phyloP scores from a whole-genome alignment of 1,140 invertebrate genomes.

The Ostrea edulis region DNA sequence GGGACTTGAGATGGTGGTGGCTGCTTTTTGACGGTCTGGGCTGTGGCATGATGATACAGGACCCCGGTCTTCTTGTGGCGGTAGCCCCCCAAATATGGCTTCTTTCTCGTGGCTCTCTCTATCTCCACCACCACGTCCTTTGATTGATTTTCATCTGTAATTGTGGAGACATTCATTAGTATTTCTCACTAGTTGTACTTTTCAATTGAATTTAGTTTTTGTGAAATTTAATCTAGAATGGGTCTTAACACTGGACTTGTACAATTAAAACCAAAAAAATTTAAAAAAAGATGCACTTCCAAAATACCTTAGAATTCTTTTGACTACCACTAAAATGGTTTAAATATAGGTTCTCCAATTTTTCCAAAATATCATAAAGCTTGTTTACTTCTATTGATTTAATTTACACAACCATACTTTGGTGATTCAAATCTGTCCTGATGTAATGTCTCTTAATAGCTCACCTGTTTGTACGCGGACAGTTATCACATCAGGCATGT shows the following conservation, averaged over 20 bases:
- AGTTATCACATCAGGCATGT: slow-evolving; percentile 79
- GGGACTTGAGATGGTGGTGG: slow-evolving; percentile 67
- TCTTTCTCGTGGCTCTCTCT: slow-evolving; percentile 74
- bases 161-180: background rate
- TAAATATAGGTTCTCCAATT: too few species aligned
- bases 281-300: too few species aligned
- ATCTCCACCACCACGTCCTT: slow-evolving; percentile 79
- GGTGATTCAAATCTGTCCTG: too few species aligned
- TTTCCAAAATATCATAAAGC: too few species aligned
- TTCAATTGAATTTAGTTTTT: too few species aligned
- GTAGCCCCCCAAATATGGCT: slow-evolving; percentile 79
- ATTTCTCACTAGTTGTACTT: background rate
- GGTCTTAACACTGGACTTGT: too few species aligned
- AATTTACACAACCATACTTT: too few species aligned
- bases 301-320: too few species aligned
- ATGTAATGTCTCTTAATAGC: background rate
- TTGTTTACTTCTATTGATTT: too few species aligned
- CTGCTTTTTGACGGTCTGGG: slow-evolving; percentile 76
- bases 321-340: too few species aligned
- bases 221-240: too few species aligned
- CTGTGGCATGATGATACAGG: slow-evolving; percentile 78
- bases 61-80: slow-evolving; percentile 74
- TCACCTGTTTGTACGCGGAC: slow-evolving; percentile 75
- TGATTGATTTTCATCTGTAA: slow-evolving; percentile 65
- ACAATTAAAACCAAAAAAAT: too few species aligned